Evolutionary conservation across 2,113 vertebrate genomes (phyloP).

Genomic region (Turnix velox): DNA sequence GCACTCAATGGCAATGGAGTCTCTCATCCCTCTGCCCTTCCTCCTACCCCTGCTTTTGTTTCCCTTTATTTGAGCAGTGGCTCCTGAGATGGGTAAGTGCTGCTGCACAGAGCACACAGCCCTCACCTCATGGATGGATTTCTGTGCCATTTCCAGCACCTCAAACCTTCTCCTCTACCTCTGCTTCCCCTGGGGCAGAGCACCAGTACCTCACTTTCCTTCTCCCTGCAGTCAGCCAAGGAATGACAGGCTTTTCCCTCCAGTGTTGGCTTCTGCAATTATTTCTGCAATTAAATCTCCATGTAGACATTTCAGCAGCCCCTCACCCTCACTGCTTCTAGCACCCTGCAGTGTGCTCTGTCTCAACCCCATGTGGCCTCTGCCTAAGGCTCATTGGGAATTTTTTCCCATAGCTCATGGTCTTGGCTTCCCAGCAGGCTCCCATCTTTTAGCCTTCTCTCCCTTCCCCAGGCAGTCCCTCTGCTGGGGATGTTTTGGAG

Average conservation of each 20-base stretch:
- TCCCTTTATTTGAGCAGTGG: not conserved
- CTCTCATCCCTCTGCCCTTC: not conserved
- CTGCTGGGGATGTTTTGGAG: rapidly evolving
- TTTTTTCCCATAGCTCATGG: not conserved
- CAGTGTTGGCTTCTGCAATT: no score
- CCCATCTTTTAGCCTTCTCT: not conserved
- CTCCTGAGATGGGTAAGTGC: not conserved
- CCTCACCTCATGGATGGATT: not conserved
- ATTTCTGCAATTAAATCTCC: not conserved
- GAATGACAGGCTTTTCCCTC: rapidly evolving
- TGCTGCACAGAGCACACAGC: not conserved
- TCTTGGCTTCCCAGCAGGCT: rapidly evolving
- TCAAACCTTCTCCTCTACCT: not conserved
- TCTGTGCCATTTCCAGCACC: not conserved
- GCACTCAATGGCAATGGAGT: not conserved
- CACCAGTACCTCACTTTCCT: not conserved
- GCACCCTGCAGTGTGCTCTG: rapidly evolving
- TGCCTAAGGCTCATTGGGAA: not conserved
- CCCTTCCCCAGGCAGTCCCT: not conserved
- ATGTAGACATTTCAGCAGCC: rapidly evolving
- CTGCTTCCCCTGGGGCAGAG: not conserved
- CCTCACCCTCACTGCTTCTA: rapidly evolving
- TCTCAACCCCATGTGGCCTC: rapidly evolving
- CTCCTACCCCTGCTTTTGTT: not conserved
- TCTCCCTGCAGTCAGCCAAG: not conserved